phyloP scores from a whole-genome alignment of 2,888 invertebrate species.

The Smittia aterrima region DNA sequence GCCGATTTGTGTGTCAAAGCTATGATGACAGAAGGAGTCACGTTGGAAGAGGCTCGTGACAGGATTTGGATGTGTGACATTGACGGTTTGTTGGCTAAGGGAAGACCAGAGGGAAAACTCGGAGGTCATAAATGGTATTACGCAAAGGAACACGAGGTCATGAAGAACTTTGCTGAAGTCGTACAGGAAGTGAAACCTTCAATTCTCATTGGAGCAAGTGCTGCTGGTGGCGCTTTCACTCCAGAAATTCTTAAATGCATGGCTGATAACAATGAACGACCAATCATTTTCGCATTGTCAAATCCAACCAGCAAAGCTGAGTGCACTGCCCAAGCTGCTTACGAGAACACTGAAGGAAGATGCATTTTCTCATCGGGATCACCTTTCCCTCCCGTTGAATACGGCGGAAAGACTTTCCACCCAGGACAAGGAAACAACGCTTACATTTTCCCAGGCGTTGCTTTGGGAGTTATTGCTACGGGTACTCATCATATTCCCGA shows the following conservation, averaged over 20 bases:
- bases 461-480: slow-evolving; percentile 88
- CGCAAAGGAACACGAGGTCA: slow-evolving; percentile 75
- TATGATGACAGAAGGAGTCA: slow-evolving; percentile 70
- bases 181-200: slow-evolving; percentile 83
- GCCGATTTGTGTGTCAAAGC: slow-evolving; percentile 87
- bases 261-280: slow-evolving; percentile 81
- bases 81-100: slow-evolving; percentile 79
- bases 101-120: slow-evolving; percentile 63
- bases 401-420: slow-evolving; percentile 74
- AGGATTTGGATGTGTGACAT: slow-evolving; percentile 96
- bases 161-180: slow-evolving; percentile 74
- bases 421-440: slow-evolving; percentile 94
- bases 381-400: slow-evolving; percentile 84
- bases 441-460: slow-evolving; percentile 95
- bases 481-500: slow-evolving; percentile 92
- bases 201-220: slow-evolving; percentile 78
- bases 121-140: slow-evolving; percentile 70
- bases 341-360: slow-evolving; percentile 83
- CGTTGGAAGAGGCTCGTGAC: slow-evolving; percentile 70
- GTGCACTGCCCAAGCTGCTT: slow-evolving; percentile 96
- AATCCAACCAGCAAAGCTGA: slow-evolving; percentile 98
- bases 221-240: slow-evolving; percentile 87
- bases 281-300: slow-evolving; percentile 94
- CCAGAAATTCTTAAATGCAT: slow-evolving; percentile 80
- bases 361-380: slow-evolving; percentile 95